Percentiles rank a stretch among this genome's conserved stretches.
phyloP scores from a whole-genome alignment of 2,888 invertebrate species.

The Lithodes maja region DNA sequence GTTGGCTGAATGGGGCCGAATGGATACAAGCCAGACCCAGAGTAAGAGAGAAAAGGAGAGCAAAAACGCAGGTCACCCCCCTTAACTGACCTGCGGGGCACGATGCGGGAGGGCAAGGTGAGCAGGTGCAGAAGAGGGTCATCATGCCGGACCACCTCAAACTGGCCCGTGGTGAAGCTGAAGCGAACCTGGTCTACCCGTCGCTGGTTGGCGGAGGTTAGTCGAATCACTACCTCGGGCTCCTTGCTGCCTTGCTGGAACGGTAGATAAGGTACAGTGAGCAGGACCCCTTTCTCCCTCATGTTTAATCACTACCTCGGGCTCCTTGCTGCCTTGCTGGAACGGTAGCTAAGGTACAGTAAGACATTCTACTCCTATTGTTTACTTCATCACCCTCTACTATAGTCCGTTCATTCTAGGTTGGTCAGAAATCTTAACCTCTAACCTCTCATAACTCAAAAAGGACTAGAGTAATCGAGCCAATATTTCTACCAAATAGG shows the following conservation, averaged over 20 bases:
- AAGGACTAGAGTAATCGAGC: too few relatives aligned
- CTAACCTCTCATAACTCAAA: too few relatives aligned
- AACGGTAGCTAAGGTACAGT: neutral
- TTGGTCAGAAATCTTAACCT: too few relatives aligned
- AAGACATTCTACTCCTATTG: too few relatives aligned
- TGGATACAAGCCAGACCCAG: too few relatives aligned
- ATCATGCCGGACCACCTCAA: conserved; percentile 28
- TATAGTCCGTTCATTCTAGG: too few relatives aligned
- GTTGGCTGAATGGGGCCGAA: too few relatives aligned
- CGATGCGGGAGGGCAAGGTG: conserved; percentile 49
- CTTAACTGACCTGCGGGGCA: conserved; percentile 36
- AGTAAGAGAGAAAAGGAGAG: too few relatives aligned
- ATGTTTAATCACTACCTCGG: conserved; percentile 54
- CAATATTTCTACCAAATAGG: too few relatives aligned
- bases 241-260: conserved; percentile 42
- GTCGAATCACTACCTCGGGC: conserved; percentile 54
- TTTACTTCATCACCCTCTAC: too few relatives aligned
- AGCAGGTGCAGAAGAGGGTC: conserved; percentile 54
- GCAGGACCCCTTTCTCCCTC: too few relatives aligned
- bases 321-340: conserved; percentile 46
- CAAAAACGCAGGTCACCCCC: too few relatives aligned
- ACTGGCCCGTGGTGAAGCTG: conserved; percentile 50
- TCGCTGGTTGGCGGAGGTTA: conserved; percentile 34
- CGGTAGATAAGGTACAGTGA: neutral
- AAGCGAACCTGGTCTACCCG: conserved; percentile 28